phyloP scores from a whole-genome alignment of 2,113 vertebrate species.

The Arizona elegans region DNA sequence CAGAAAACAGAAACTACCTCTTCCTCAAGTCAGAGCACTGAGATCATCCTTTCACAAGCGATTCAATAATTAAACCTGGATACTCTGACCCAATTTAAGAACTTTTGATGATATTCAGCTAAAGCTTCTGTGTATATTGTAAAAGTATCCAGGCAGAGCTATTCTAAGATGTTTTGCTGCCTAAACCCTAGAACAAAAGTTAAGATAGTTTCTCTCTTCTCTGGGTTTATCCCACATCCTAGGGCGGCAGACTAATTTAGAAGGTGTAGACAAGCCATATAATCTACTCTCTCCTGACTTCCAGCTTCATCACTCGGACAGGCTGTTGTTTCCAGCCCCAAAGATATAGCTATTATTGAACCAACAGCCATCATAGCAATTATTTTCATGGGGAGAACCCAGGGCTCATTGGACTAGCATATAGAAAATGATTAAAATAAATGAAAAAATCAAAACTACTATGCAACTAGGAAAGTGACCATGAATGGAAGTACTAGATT shows the following conservation, averaged over 20 bases:
- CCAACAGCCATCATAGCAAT: neutral
- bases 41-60: neutral
- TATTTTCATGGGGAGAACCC: neutral
- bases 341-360: neutral
- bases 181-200: neutral
- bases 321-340: neutral
- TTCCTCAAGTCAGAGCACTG: neutral
- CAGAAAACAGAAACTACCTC: neutral
- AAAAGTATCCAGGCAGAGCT: neutral
- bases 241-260: neutral
- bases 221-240: neutral
- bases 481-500: neutral
- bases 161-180: neutral
- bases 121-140: neutral
- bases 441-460: neutral
- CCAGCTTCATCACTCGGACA: neutral
- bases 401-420: neutral
- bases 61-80: neutral
- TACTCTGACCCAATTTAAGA: neutral
- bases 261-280: neutral
- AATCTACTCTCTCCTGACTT: neutral
- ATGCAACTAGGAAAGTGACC: neutral
- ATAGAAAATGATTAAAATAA: neutral
- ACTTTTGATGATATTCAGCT: neutral
- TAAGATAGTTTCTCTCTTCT: neutral